A percentile compares a stretch with the other conserved stretches of the same genome.
Evolutionary conservation across 2,888 invertebrate genomes (phyloP).

Genomic region (Agriotes lineatus): DNA sequence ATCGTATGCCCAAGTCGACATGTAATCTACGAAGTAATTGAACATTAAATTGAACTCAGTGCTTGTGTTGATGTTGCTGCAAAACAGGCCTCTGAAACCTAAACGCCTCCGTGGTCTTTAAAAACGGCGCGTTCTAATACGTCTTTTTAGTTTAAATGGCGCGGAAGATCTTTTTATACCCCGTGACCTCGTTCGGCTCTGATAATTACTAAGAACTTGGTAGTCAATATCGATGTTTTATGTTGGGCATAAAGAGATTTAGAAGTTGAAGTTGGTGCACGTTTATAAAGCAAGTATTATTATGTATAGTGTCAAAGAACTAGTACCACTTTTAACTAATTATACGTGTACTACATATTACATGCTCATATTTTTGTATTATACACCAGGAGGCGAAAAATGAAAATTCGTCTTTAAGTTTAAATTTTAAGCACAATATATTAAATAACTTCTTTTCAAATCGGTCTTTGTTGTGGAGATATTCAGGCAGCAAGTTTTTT

Average conservation of each 20-base stretch:
- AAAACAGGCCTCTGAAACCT: neutral
- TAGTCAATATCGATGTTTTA: neutral
- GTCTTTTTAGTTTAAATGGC: slow-evolving; percentile 9
- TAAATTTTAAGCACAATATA: no score
- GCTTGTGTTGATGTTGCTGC: neutral
- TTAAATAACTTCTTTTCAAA: no score
- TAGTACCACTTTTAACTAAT: no score
- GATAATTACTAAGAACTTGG: slow-evolving; percentile 1
- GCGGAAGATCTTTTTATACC: neutral
- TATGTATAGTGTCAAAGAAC: no score
- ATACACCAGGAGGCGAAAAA: no score
- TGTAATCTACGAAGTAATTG: neutral
- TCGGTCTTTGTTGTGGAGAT: no score
- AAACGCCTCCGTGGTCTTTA: slow-evolving; percentile 2
- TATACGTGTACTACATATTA: no score
- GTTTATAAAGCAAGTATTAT: neutral
- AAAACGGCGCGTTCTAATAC: neutral
- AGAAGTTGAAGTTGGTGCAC: neutral
- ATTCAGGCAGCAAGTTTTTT: no score
- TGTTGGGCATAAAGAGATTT: neutral
- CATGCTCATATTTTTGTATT: no score
- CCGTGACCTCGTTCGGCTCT: neutral
- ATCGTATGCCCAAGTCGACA: neutral
- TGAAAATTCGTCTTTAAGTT: no score
- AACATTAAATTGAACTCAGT: neutral